Conservation (phyloP, 1,140 invertebrate species). For the Drosophila chauvacae region DNA sequence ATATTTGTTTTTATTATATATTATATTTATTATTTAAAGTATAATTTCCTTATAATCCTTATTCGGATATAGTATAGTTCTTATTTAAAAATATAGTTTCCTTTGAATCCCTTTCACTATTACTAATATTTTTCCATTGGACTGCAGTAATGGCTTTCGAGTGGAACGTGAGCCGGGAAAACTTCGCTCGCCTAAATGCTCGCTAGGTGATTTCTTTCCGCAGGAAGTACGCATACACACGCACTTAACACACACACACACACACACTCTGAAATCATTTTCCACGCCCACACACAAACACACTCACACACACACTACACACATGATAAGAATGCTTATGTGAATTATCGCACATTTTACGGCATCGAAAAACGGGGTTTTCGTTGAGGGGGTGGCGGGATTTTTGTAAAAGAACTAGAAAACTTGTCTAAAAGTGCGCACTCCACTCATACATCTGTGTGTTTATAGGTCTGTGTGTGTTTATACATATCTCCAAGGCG, state of each 20-base stretch:
- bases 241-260: slow-evolving; percentile 46
- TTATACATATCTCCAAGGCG: slow-evolving; percentile 40
- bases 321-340: slow-evolving; percentile 79
- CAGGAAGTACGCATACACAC: slow-evolving; percentile 66
- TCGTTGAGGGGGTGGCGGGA: not conserved
- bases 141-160: slow-evolving; percentile 66
- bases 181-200: slow-evolving; percentile 76
- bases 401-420: slow-evolving; percentile 66
- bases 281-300: slow-evolving; percentile 38
- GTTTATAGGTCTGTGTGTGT: slow-evolving; percentile 5
- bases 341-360: slow-evolving; percentile 81
- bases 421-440: slow-evolving; percentile 79
- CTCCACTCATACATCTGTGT: slow-evolving; percentile 65
- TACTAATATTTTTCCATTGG: slow-evolving; percentile 57
- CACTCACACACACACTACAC: slow-evolving; percentile 28
- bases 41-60: too few relatives aligned
- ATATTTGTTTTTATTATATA: too few relatives aligned
- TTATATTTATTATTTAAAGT: too few relatives aligned
- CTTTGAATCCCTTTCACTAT: too few relatives aligned
- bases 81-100: not conserved
- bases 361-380: slow-evolving; percentile 51
- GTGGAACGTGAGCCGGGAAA: slow-evolving; percentile 72
- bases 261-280: slow-evolving; percentile 49
- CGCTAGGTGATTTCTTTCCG: slow-evolving; percentile 65
- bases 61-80: too few relatives aligned